Conservation (phyloP, 2,113 vertebrate genomes). For the Garra rufa region DNA sequence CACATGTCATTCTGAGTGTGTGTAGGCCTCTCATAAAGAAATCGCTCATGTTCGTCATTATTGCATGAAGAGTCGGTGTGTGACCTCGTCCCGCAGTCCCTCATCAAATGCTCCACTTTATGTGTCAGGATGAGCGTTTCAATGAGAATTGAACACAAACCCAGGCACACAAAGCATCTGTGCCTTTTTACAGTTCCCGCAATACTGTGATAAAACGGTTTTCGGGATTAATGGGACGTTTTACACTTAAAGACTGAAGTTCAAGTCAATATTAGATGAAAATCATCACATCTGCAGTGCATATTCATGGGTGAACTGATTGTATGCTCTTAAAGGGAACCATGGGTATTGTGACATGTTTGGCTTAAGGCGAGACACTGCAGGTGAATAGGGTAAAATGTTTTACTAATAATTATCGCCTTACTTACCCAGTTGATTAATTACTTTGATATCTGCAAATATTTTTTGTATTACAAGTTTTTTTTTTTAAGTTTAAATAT, state of each 20-base stretch:
- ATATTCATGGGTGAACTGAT: neutral
- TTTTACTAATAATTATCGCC: too few species aligned
- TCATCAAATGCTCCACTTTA: conserved; percentile 29
- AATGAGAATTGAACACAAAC: neutral
- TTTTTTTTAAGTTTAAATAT: too few species aligned
- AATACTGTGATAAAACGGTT: neutral
- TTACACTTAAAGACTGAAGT: neutral
- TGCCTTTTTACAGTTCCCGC: neutral
- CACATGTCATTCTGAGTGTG: conserved; percentile 9
- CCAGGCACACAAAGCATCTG: neutral
- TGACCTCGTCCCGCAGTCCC: conserved; percentile 25
- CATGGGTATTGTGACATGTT: too few species aligned
- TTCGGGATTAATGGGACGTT: neutral
- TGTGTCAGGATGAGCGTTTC: neutral
- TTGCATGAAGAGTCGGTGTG: conserved; percentile 17
- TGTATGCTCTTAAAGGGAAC: too few species aligned
- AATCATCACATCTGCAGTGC: neutral
- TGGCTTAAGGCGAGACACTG: too few species aligned
- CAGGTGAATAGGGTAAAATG: too few species aligned
- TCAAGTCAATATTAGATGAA: neutral
- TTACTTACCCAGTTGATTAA: too few species aligned
- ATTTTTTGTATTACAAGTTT: too few species aligned
- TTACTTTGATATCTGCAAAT: too few species aligned
- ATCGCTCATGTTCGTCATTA: conserved; percentile 25
- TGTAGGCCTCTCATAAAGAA: conserved; percentile 5